These are phyloP conservation scores for Aphelenchoides bicaudatus DNA, from an alignment of 2,888 invertebrate species.

Conservation along the genomic window DNA sequence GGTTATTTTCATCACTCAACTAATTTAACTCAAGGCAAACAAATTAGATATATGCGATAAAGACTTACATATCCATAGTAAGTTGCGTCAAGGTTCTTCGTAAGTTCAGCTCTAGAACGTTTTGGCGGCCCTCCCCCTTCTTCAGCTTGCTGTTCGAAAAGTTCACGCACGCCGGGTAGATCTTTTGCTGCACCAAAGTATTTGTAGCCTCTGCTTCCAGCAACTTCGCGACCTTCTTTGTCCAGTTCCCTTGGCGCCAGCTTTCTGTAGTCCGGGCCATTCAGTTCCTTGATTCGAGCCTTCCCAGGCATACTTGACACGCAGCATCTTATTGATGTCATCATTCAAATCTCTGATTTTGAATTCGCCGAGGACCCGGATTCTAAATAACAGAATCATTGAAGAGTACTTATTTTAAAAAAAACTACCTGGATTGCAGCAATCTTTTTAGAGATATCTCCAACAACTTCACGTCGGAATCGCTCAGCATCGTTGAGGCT, in stretches of 20 bases:
- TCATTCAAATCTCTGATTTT: conserved; percentile 95
- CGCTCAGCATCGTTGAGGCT: conserved; percentile 82
- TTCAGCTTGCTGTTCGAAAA: conserved; percentile 72
- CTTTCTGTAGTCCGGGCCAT: conserved; percentile 76
- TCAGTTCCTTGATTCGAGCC: conserved; percentile 85
- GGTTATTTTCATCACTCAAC: too few relatives aligned
- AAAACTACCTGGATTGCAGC: conserved; percentile 80
- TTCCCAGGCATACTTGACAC: conserved; percentile 83
- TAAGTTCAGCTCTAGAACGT: conserved; percentile 82
- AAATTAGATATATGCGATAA: too few relatives aligned
- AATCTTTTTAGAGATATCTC: conserved; percentile 95
- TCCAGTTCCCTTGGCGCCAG: conserved; percentile 68
- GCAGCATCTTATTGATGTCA: conserved; percentile 92
- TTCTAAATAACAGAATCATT: conserved; percentile 13
- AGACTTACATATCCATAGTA: conserved; percentile 81
- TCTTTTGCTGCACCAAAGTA: conserved; percentile 68
- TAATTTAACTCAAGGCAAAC: too few relatives aligned
- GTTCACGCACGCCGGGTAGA: conserved; percentile 90
- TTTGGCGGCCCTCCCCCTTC: conserved; percentile 30
- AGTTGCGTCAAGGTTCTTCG: conserved; percentile 96
- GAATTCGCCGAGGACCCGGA: conserved; percentile 79
- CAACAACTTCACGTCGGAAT: conserved; percentile 81
- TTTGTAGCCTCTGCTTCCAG: conserved; percentile 94
- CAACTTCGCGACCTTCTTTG: conserved; percentile 92
- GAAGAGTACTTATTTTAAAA: conserved; percentile 15